phyloP scores from a whole-genome alignment of 2,113 vertebrate genomes.

The Ia io region DNA sequence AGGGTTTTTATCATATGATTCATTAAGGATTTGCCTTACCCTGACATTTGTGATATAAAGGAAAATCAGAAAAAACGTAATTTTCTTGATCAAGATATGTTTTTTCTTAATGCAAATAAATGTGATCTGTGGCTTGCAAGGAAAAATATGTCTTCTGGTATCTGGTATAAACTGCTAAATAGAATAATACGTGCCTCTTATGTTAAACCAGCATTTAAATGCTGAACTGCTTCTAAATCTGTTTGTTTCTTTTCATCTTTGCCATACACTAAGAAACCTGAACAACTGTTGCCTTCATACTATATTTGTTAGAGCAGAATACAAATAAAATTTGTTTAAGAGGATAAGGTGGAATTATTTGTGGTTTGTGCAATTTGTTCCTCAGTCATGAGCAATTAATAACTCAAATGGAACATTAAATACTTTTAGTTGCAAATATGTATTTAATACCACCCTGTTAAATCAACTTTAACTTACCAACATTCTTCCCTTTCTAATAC shows the following conservation, averaged over 20 bases:
- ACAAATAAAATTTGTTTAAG: slow-evolving; percentile 84
- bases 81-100: slow-evolving; percentile 82
- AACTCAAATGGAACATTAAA: neutral
- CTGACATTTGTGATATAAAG: slow-evolving; percentile 85
- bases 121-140: slow-evolving; percentile 81
- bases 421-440: rapidly evolving
- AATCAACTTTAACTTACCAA: neutral
- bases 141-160: slow-evolving; percentile 74
- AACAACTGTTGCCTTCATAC: slow-evolving; percentile 81
- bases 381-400: neutral
- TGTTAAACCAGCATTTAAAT: slow-evolving; percentile 75
- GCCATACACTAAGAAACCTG: slow-evolving; percentile 73
- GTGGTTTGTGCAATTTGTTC: slow-evolving; percentile 1
- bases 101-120: slow-evolving; percentile 84
- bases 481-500: neutral
- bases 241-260: slow-evolving; percentile 80
- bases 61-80: slow-evolving; percentile 76
- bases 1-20: slow-evolving; percentile 81
- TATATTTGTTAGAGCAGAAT: slow-evolving; percentile 80
- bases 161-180: slow-evolving; percentile 71
- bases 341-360: slow-evolving; percentile 26
- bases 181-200: slow-evolving; percentile 75
- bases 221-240: slow-evolving; percentile 71
- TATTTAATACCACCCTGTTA: neutral
- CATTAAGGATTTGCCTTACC: slow-evolving; percentile 86